Evolutionary conservation across 1,140 invertebrate species (phyloP).

Genomic region (Yoshiicerus persimilis): DNA sequence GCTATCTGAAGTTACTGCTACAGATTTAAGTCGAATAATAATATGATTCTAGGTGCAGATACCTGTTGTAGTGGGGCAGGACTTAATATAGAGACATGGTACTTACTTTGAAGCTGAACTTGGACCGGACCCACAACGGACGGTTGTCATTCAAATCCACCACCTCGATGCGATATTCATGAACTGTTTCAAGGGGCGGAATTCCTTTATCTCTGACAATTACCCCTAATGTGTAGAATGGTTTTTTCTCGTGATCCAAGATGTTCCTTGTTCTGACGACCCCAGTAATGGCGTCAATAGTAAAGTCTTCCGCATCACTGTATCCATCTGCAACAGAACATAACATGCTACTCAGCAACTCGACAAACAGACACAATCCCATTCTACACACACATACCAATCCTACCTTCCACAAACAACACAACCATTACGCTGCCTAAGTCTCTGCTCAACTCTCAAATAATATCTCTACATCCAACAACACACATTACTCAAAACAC

Average conservation of each 20-base stretch:
- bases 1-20: too few relatives aligned
- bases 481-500: background rate
- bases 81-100: background rate
- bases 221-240: conserved; percentile 80
- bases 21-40: too few relatives aligned
- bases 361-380: background rate
- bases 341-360: background rate
- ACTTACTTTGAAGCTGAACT: conserved; percentile 79
- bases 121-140: conserved; percentile 86
- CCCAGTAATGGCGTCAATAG: conserved; percentile 80
- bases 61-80: too few relatives aligned
- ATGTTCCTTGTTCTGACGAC: conserved; percentile 82
- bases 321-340: conserved; percentile 33
- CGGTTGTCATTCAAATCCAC: conserved; percentile 86
- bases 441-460: background rate
- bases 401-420: background rate
- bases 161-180: conserved; percentile 80
- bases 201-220: conserved; percentile 82
- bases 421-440: background rate
- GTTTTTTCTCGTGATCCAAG: conserved; percentile 86
- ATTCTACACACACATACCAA: background rate
- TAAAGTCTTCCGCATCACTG: conserved; percentile 76
- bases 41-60: background rate
- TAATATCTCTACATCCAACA: background rate
- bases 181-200: conserved; percentile 76